Evolutionary conservation across 1,140 invertebrate genomes (phyloP), one percentile per base, ranked within the genome.

Genomic region (Stratiolaelaps scimitus): DNA sequence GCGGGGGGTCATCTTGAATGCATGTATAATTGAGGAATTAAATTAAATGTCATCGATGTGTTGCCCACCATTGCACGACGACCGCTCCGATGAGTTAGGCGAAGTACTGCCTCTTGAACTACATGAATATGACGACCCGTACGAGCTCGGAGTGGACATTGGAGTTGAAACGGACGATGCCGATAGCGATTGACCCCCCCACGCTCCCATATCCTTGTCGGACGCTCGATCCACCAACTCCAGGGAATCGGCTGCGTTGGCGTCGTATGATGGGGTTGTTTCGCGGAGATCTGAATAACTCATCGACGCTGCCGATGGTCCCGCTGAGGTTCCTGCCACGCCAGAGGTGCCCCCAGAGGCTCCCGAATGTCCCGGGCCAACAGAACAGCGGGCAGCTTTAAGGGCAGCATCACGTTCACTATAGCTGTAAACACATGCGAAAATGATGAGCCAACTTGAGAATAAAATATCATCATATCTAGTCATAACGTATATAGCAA

Each of bases 391-490:
- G 10, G 34, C 34, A 26, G 53, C 15, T 60, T 60, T 60, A 17
- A 60, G 20, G 34, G 53, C 53, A 4, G 53, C 53, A 23, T 60
- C 53, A 6, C 53, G 17, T 34, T 60, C 53, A 23, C 53, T 60
- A 10, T 60, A 60, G 34, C 53, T 60, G 10, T 60, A 2, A 60
- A 40, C 10, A 10, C 10, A 40, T 6, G 34, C 34, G 10, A 10
- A 40, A 40, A 40, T 10, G 34, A 10, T 6, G 34, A 40, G 4
- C 10, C 10, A 10, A 40, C 10, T 4, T 40, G n/a, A 40, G 5
- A 40, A 40, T 4, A 40, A 40, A 40, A 10, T 10, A 10, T 40
- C 34, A 40, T n/a, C n/a, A 40, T 40, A 10, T 40, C 10, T 40
- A 10, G 4, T 40, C 5, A 6, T 40, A 6, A 10, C 34, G 10